phyloP scores from a whole-genome alignment of 2,113 vertebrate genomes.

The Amphiprion ocellaris region DNA sequence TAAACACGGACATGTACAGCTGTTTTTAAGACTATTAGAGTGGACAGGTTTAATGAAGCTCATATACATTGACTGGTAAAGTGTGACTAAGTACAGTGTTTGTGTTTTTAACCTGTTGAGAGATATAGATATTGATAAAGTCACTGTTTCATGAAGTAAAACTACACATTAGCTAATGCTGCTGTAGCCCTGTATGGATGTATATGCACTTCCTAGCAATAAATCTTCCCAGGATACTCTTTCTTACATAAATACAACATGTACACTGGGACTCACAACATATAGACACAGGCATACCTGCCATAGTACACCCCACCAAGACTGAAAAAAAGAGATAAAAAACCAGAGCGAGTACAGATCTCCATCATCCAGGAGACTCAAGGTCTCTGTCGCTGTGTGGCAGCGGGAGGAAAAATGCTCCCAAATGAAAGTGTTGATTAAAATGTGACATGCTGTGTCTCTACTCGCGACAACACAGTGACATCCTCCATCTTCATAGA shows the following conservation, averaged over 20 bases:
- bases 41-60: neutral
- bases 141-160: constrained; percentile 25
- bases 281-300: neutral
- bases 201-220: constrained; percentile 5
- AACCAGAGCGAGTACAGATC: constrained; percentile 42
- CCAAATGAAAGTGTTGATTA: constrained; percentile 82
- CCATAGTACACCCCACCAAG: neutral
- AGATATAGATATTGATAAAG: neutral
- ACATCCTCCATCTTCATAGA: constrained; percentile 77
- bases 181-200: neutral
- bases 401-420: constrained; percentile 73
- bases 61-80: neutral
- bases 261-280: constrained; percentile 18
- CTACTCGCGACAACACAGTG: constrained; percentile 54
- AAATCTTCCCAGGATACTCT: constrained; percentile 1
- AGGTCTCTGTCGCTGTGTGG: constrained; percentile 74
- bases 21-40: neutral
- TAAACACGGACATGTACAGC: neutral
- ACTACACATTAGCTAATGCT: neutral
- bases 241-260: constrained; percentile 27
- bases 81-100: neutral
- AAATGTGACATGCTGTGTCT: constrained; percentile 79
- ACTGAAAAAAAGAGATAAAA: constrained; percentile 10
- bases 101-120: neutral
- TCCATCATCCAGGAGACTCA: constrained; percentile 80